Evolutionary conservation across 2,888 invertebrate species (phyloP).

Genomic region (Macaria liturata): DNA sequence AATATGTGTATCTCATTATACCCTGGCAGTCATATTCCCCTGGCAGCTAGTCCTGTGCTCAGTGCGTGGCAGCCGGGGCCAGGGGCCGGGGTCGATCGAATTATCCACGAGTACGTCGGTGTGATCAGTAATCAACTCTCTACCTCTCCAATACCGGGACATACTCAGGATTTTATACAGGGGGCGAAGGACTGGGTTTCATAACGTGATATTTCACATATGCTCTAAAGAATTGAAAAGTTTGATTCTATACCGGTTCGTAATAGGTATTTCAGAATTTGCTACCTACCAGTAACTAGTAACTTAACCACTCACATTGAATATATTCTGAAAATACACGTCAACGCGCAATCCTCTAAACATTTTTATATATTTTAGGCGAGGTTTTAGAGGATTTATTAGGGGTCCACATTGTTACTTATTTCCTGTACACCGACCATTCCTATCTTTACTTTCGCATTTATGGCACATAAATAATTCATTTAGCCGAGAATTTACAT

Average conservation of each 20-base stretch:
- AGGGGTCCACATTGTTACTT: slow-evolving; percentile 3
- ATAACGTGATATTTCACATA: no score
- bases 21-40: no score
- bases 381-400: slow-evolving; percentile 11
- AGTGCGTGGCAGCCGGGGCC: not conserved
- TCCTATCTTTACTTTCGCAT: slow-evolving; percentile 11
- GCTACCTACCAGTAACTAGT: no score
- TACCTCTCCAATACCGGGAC: slow-evolving; percentile 25
- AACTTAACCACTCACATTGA: no score
- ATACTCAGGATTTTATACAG: slow-evolving; percentile 18
- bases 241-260: no score
- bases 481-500: slow-evolving; percentile 19
- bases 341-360: no score
- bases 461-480: slow-evolving; percentile 20
- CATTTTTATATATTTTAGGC: not conserved
- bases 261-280: no score
- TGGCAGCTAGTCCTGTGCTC: not conserved
- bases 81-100: slow-evolving; percentile 16
- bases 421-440: slow-evolving; percentile 7
- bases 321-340: no score
- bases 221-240: no score
- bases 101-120: slow-evolving; percentile 34
- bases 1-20: no score
- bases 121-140: slow-evolving; percentile 48
- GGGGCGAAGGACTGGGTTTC: not conserved